Conservation (phyloP, 1,140 invertebrate genomes). For the Heliconius himera region DNA sequence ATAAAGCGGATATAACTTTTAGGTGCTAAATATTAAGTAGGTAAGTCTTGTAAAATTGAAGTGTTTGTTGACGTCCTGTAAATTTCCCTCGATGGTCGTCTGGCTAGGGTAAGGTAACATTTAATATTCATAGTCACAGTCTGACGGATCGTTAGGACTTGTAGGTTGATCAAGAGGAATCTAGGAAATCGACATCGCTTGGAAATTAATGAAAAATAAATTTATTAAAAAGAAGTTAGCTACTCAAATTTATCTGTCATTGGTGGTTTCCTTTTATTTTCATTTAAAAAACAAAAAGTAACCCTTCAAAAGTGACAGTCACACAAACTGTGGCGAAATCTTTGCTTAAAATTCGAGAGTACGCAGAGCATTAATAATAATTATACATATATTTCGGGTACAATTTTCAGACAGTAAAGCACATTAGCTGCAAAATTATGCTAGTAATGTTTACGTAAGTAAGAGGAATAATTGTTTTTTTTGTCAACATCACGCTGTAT, state of each 20-base stretch:
- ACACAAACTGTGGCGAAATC: background rate
- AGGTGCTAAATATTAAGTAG: background rate
- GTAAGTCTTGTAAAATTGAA: background rate
- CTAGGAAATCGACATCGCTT: background rate
- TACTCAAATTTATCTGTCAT: background rate
- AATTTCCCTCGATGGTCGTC: slow-evolving; percentile 44
- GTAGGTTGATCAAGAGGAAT: background rate
- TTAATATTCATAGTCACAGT: slow-evolving; percentile 37
- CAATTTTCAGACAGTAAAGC: background rate
- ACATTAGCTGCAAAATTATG: background rate
- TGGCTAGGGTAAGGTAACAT: slow-evolving; percentile 26
- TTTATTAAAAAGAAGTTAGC: background rate
- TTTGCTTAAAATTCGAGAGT: background rate
- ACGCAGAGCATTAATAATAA: background rate
- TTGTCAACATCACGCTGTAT: too few relatives aligned
- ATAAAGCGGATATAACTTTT: background rate
- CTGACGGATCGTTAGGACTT: background rate
- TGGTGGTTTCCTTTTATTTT: background rate
- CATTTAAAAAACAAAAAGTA: background rate
- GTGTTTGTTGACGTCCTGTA: slow-evolving; percentile 18
- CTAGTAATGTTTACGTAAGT: background rate
- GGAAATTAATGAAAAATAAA: background rate
- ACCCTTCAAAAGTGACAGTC: background rate
- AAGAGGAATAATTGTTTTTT: too few relatives aligned
- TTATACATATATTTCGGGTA: background rate